Percentiles rank a stretch among this genome's conserved stretches.
Conservation (phyloP, 2,113 vertebrate species). For the Podilymbus podiceps region DNA sequence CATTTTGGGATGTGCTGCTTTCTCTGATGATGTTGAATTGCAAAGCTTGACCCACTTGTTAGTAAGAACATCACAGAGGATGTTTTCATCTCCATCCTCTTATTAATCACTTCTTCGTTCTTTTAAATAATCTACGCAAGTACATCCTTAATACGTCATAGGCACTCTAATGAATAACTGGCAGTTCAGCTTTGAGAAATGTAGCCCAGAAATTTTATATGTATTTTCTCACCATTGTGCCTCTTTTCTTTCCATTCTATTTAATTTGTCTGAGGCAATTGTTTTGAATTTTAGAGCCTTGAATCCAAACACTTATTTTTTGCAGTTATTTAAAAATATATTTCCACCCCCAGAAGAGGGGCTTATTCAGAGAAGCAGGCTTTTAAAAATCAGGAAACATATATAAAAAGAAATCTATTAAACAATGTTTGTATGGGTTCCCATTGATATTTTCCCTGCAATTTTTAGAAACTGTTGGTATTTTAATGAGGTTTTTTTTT, state of each 20-base stretch:
- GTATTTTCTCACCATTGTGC: slow-evolving; percentile 43
- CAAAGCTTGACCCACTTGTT: slow-evolving; percentile 73
- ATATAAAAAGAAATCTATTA: slow-evolving; percentile 43
- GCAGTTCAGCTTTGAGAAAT: slow-evolving; percentile 47
- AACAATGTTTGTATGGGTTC: slow-evolving; percentile 28
- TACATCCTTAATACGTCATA: slow-evolving; percentile 72
- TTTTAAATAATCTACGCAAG: slow-evolving; percentile 76
- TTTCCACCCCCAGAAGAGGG: not conserved
- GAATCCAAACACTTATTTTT: slow-evolving; percentile 41
- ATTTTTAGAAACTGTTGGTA: slow-evolving; percentile 26
- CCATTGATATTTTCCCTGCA: slow-evolving; percentile 17
- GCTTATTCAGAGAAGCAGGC: not conserved
- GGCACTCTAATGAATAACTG: slow-evolving; percentile 53
- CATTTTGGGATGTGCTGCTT: slow-evolving; percentile 50
- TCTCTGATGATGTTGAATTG: slow-evolving; percentile 61
- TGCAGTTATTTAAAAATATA: slow-evolving; percentile 2
- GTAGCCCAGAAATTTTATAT: slow-evolving; percentile 54
- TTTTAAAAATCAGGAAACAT: slow-evolving; percentile 48
- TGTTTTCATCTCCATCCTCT: slow-evolving; percentile 66
- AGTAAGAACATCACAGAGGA: slow-evolving; percentile 71
- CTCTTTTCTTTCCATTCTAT: slow-evolving; percentile 11
- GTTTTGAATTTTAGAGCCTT: slow-evolving; percentile 51
- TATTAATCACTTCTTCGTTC: slow-evolving; percentile 75
- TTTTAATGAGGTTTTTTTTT: slow-evolving; percentile 18
- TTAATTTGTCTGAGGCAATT: slow-evolving; percentile 50